Evolutionary conservation across 2,888 invertebrate genomes (phyloP), one percentile per base, ranked within the genome.

Genomic region (Steinernema carpocapsae): DNA sequence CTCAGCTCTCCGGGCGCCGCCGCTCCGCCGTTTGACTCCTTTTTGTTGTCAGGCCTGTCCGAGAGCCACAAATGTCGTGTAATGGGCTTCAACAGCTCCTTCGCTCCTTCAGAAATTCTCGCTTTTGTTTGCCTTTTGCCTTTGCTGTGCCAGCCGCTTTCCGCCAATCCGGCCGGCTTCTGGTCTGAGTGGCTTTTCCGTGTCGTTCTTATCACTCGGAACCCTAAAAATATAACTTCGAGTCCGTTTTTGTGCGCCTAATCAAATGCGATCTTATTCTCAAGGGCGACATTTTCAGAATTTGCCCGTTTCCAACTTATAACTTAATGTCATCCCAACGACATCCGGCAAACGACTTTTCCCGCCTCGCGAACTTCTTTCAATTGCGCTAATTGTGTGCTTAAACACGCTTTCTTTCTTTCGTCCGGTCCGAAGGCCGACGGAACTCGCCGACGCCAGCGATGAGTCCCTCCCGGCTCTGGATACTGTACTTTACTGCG

Each of bases 211-310:
- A 64, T 26, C 26, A 3, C 12, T 12, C 64, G 17, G 37, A 17
- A 48, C 3, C 19, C 64, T 64, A 64, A 29, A 64, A 29, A 64
- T 64, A 32, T 10, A 4, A 64, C 32, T 64, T 6, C 56, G 19
- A 4, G 14, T 17, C 64, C 7, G 26, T 64, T 64, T 64, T 64
- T 64, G 19, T 6, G 32, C 64, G 64, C 64, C 12, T 56, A 56
- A 64, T 64, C 64, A 64, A 64, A 64, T 64, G 24, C 29, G n/a
- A 32, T 56, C 26, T 19, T 24, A 64, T 64, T 17, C 64, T 64
- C 64, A 29, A 64, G 32, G 64, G 64, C 64, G 64, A 64, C 64
- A 64, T 64, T 64, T 64, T 29, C 64, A 64, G 64, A 64, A 64
- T 64, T 64, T 32, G 6, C 64, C 64, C 64, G 32, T 64, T 64